Evolutionary conservation across 2,797 vertebrate genomes (phyloP).

Genomic region (Mormyrus hasselquistii): DNA sequence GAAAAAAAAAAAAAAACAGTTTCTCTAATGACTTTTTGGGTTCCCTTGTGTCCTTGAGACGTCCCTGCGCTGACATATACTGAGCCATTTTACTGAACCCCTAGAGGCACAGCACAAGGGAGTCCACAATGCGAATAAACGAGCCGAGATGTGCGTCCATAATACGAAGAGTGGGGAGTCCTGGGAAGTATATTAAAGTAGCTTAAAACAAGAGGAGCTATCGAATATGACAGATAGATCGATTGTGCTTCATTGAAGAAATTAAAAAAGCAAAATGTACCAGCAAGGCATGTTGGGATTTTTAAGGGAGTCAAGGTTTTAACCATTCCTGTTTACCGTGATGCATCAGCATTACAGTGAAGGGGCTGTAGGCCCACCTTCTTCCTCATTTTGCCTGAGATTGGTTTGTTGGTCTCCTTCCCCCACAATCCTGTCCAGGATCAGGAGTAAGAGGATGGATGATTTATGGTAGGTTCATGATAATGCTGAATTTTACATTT

Average conservation of each 20-base stretch:
- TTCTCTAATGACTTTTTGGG: slow-evolving; percentile 27
- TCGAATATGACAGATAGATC: neutral
- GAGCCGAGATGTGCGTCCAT: neutral
- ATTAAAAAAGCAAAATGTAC: neutral
- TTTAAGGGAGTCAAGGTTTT: neutral
- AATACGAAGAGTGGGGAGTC: neutral
- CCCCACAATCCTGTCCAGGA: neutral
- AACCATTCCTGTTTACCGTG: neutral
- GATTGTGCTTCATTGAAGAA: neutral
- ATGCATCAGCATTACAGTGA: neutral
- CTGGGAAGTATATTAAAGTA: neutral
- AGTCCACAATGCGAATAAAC: slow-evolving; percentile 26
- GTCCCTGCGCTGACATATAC: neutral
- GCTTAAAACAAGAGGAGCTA: neutral
- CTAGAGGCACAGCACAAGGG: neutral
- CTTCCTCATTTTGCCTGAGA: neutral
- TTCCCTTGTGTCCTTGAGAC: slow-evolving; percentile 16
- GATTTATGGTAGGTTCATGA: neutral
- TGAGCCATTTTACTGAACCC: slow-evolving; percentile 15
- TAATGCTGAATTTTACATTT: neutral
- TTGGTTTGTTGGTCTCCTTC: neutral
- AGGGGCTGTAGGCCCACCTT: neutral
- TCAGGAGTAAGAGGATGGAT: neutral
- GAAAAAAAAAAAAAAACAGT: neutral
- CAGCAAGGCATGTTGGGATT: neutral